Conservation (phyloP, 2,888 invertebrate genomes). For the Drosophila robusta region DNA sequence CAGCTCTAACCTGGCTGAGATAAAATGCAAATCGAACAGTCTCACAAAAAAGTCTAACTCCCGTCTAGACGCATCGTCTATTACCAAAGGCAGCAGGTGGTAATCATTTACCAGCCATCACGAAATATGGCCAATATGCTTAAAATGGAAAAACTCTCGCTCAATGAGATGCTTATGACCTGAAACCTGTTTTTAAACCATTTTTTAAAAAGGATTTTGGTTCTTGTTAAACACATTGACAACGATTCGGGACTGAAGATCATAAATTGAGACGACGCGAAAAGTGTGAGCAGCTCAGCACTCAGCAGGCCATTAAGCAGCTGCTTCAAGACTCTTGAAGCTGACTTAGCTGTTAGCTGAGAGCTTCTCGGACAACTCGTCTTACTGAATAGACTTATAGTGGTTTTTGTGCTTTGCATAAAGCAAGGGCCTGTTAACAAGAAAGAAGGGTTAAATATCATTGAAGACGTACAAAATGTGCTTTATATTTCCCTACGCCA, state of each 20-base stretch:
- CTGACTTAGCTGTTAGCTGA: background rate
- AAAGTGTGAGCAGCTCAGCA: background rate
- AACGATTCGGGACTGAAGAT: background rate
- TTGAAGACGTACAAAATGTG: too few relatives aligned
- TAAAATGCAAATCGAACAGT: conserved; percentile 63
- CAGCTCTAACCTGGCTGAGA: conserved; percentile 27
- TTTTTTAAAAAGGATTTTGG: conserved; percentile 12
- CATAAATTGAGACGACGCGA: conserved; percentile 8
- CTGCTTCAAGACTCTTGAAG: background rate
- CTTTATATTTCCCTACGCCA: too few relatives aligned
- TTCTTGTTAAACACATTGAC: conserved; percentile 2
- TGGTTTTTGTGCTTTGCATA: background rate
- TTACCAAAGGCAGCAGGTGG: conserved; percentile 63
- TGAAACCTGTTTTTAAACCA: conserved; percentile 6
- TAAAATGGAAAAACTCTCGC: conserved; percentile 9
- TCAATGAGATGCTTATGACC: conserved; percentile 6
- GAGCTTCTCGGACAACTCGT: background rate
- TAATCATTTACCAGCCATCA: conserved; percentile 26
- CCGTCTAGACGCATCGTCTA: conserved; percentile 62
- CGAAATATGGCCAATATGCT: conserved; percentile 50
- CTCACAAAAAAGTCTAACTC: conserved; percentile 50
- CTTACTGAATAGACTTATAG: background rate
- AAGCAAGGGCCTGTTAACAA: background rate
- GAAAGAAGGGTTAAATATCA: background rate
- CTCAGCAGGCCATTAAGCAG: conserved; percentile 1